Conservation (phyloP, 2,888 invertebrate genomes). For the Leptopilina drosophilae region DNA sequence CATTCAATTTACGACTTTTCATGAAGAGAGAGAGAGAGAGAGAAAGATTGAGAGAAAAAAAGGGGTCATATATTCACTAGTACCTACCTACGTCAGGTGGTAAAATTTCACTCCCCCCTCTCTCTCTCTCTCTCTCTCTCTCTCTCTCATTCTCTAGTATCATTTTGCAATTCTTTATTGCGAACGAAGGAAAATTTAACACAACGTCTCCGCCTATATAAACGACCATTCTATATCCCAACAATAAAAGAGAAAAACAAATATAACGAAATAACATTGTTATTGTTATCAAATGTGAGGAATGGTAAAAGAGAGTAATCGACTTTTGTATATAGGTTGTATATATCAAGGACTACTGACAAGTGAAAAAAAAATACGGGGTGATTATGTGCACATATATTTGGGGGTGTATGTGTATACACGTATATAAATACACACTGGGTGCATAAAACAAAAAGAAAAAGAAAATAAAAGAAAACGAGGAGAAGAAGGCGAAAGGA, state of each 20-base stretch:
- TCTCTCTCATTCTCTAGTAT: too few species aligned
- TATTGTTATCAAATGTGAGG: too few species aligned
- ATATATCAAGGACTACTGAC: not conserved
- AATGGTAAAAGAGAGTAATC: not conserved
- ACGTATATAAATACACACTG: not conserved
- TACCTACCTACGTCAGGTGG: constrained; percentile 4
- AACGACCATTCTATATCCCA: not conserved
- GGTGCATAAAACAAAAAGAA: not conserved
- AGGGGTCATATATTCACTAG: not conserved
- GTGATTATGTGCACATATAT: too few species aligned
- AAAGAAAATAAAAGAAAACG: not conserved
- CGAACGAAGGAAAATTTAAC: not conserved
- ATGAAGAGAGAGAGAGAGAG: not conserved
- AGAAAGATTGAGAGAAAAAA: not conserved
- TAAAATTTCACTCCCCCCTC: not conserved
- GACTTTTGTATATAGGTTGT: not conserved
- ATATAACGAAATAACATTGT: too few species aligned
- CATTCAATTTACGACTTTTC: constrained; percentile 12
- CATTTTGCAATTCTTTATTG: constrained; percentile 1
- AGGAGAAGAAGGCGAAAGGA: not conserved
- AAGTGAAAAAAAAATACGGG: not conserved
- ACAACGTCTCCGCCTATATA: not conserved
- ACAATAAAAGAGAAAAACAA: not conserved
- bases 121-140: too few species aligned
- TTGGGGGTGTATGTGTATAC: too few species aligned